phyloP scores from a whole-genome alignment of 2,113 vertebrate genomes.

The Ovibos moschatus region DNA sequence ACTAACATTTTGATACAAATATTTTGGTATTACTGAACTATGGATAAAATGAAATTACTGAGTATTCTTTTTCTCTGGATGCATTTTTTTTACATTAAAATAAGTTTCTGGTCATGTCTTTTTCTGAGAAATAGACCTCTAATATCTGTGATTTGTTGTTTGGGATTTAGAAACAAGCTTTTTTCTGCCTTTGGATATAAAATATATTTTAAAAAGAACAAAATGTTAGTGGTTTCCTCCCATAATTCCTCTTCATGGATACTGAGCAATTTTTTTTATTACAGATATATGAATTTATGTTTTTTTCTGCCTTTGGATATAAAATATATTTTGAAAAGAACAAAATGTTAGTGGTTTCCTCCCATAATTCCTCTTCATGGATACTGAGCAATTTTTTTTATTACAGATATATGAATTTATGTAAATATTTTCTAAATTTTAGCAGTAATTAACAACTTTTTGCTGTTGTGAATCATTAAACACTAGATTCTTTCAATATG shows the following conservation, averaged over 20 bases:
- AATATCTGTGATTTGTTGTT: neutral
- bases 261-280: neutral
- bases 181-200: neutral
- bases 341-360: neutral
- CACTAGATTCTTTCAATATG: neutral
- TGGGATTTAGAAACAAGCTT: neutral
- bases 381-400: neutral
- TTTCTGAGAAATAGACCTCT: neutral
- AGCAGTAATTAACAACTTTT: neutral
- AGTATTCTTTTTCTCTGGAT: neutral
- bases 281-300: too few species aligned
- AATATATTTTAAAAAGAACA: neutral
- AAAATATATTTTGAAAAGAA: neutral
- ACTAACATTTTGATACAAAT: neutral
- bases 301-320: neutral
- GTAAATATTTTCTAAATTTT: neutral
- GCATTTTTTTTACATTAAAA: neutral
- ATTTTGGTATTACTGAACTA: neutral
- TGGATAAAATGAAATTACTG: neutral
- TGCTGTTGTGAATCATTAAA: neutral
- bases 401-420: neutral
- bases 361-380: neutral
- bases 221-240: neutral
- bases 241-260: neutral
- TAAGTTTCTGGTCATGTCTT: neutral